These are phyloP conservation scores for Siniperca obscura DNA, from an alignment of 2,797 vertebrate species.

Conservation along the genomic window DNA sequence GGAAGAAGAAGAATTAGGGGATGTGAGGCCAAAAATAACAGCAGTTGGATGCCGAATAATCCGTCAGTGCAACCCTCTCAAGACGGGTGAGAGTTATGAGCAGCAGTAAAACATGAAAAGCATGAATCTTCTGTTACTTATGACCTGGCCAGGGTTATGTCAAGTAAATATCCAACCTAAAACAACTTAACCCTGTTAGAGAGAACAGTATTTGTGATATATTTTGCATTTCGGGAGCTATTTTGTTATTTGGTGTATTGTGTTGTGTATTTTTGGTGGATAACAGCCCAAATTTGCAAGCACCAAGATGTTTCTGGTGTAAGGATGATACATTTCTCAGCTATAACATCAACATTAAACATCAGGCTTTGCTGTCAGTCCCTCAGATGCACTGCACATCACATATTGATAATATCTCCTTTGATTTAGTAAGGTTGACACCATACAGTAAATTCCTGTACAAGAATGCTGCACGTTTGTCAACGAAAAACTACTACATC, in stretches of 20 bases:
- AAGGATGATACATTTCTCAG: neutral
- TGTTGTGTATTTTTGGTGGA: neutral
- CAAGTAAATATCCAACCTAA: neutral
- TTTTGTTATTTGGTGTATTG: neutral
- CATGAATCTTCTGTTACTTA: slow-evolving; percentile 17
- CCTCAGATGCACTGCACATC: neutral
- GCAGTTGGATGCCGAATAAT: slow-evolving; percentile 27
- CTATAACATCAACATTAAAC: neutral
- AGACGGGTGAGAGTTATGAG: slow-evolving; percentile 26
- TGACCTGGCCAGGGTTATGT: slow-evolving; percentile 1
- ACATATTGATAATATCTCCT: neutral
- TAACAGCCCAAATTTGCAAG: neutral
- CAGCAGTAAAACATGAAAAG: slow-evolving; percentile 41
- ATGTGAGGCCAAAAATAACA: slow-evolving; percentile 61
- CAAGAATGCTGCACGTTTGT: neutral
- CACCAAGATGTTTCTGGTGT: neutral
- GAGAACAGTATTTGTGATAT: neutral
- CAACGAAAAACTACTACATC: neutral
- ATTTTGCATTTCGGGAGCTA: neutral
- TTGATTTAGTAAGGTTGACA: neutral
- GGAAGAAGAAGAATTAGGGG: slow-evolving; percentile 45
- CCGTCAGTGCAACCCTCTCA: slow-evolving; percentile 17
- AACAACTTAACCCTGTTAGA: too few species aligned
- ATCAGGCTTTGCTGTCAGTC: neutral
- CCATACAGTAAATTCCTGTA: neutral